Conservation (phyloP, 2,113 vertebrate species). For the Cryptotis parvus region DNA sequence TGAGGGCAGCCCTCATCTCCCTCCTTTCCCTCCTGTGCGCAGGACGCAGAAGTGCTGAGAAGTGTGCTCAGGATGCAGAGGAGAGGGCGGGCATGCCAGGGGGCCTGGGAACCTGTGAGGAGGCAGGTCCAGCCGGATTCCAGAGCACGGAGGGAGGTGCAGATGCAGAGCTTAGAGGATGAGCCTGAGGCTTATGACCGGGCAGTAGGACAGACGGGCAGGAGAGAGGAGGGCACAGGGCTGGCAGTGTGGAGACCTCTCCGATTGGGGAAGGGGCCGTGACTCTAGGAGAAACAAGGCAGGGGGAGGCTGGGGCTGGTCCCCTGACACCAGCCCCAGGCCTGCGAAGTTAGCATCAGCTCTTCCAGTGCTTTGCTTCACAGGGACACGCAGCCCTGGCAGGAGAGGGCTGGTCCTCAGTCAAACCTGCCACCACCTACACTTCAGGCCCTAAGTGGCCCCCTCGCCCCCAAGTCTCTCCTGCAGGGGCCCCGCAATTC, state of each 20-base stretch:
- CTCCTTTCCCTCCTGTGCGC: neutral
- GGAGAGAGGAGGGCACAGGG: too few relatives aligned
- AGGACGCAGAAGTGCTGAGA: neutral
- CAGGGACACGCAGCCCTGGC: neutral
- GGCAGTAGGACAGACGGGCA: neutral
- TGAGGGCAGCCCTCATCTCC: neutral
- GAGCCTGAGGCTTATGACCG: neutral
- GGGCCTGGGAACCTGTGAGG: neutral
- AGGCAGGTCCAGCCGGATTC: neutral
- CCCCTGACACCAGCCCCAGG: neutral
- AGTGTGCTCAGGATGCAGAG: neutral
- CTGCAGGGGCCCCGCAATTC: neutral
- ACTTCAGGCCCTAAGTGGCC: neutral
- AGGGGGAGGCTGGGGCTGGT: neutral
- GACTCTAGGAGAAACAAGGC: too few relatives aligned
- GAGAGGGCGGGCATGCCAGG: neutral
- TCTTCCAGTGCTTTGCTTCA: neutral
- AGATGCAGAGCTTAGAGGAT: neutral
- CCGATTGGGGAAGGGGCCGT: neutral
- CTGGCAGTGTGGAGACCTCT: too few relatives aligned
- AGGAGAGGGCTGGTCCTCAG: neutral
- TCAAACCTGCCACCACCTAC: neutral
- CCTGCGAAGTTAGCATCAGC: neutral
- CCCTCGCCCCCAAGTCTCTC: too few relatives aligned
- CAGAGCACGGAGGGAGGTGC: neutral